Base-by-base conservation (phyloP, 2,113 vertebrate species). In the Riparia riparia region DNA sequence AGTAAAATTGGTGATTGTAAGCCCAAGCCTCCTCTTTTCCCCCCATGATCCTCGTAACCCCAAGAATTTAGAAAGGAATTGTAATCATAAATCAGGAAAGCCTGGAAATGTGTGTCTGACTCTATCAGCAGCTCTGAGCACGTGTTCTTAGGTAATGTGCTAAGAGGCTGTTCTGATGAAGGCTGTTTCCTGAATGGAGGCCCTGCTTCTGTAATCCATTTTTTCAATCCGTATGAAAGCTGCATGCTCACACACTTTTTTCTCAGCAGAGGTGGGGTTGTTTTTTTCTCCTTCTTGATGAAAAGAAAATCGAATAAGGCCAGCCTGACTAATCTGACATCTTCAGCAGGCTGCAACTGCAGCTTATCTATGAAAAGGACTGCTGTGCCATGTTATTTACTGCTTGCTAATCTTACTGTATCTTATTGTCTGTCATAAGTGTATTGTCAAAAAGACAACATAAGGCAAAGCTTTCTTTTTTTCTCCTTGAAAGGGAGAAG, bases 231-330 rank as follows among this genome's bases (percentile, higher is more conserved):
- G 6, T 53, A 22, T 3, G 16, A 84, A 95, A 89, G 54, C 49
- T 71, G 47, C 51, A 87, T 12, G 5, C 49, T 90, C 51, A 61
- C 37, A 56, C 20, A 12, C 11, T 74, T 86, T 84, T 87, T 88
- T 63, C 60, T 82, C 28, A 61, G 25, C 16, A 68, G 42, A 74
- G 41, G 44, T 65, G 57, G 42, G 8, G 0, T n/a, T n/a, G 0
- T 17, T 81, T 72, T 89, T 77, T 90, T 66, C 42, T 53, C 44
- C n/a, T 86, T 85, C 51, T 31, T 92, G 79, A 88, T 85, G 82
- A 90, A 90, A 96, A 93, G 51, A 92, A 96, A 89, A 77, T 81
- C 44, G 70, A 82, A 58, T 93, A 92, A 94, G 64, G 39, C 86
- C 78, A 66, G 65, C 15, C 71, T 83, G 80, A 82, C 79, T 95